phyloP scores from a whole-genome alignment of 2,888 invertebrate genomes.

The Branchipolynoe longqiensis region DNA sequence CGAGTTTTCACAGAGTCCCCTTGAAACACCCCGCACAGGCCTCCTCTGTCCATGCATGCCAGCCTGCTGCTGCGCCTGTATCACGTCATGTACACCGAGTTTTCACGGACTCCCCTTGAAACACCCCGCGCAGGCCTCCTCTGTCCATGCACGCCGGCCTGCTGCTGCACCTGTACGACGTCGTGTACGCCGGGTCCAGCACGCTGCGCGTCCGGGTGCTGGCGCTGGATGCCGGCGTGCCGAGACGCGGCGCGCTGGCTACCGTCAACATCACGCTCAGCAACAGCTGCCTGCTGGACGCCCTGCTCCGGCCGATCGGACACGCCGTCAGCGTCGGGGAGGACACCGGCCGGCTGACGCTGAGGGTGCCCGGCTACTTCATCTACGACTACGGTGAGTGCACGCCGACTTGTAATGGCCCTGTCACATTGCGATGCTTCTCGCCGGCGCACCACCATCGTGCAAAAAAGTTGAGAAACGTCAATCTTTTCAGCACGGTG shows the following conservation, averaged over 20 bases:
- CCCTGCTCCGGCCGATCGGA: conserved; percentile 69
- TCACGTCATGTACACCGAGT: conserved; percentile 70
- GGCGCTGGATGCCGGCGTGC: conserved; percentile 72
- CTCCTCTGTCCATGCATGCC: conserved; percentile 67
- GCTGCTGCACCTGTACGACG: conserved; percentile 64
- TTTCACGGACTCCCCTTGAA: too few relatives aligned
- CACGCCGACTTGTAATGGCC: too few relatives aligned
- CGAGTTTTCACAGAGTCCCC: too few relatives aligned
- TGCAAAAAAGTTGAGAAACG: too few relatives aligned
- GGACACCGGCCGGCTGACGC: conserved; percentile 69
- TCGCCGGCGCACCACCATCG: too few relatives aligned
- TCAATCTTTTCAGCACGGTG: too few relatives aligned
- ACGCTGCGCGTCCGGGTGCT: conserved; percentile 70
- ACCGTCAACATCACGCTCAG: conserved; percentile 67
- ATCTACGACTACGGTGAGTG: conserved; percentile 72
- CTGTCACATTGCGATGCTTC: too few relatives aligned
- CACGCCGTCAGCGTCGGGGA: conserved; percentile 69
- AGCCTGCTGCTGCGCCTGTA: too few relatives aligned
- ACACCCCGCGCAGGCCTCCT: conserved; percentile 70
- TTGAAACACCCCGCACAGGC: too few relatives aligned
- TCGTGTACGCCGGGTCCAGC: conserved; percentile 71
- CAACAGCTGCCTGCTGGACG: conserved; percentile 75
- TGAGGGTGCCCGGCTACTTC: conserved; percentile 73
- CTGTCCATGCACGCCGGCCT: conserved; percentile 63
- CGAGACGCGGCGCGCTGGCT: conserved; percentile 68